Evolutionary conservation across 2,797 vertebrate species (phyloP).

Genomic region (Prunella strophiata): DNA sequence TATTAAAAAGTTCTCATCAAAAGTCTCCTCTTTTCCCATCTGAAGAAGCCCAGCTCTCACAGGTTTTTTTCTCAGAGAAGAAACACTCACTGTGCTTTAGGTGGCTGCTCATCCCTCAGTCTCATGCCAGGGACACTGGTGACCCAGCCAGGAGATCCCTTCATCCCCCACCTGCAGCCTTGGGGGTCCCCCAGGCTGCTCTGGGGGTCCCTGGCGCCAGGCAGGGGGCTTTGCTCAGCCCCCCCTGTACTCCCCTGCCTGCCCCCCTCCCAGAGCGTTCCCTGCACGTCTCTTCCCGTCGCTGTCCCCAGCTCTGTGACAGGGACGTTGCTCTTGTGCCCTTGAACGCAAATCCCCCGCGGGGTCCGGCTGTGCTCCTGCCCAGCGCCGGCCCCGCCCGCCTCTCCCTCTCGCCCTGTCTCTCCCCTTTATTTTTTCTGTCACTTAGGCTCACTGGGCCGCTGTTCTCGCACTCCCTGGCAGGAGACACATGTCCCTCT

Average conservation of each 20-base stretch:
- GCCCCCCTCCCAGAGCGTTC: rapidly evolving
- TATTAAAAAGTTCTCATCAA: too few species aligned
- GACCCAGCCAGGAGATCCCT: not conserved
- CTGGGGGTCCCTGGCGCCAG: not conserved
- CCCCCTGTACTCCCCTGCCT: not conserved
- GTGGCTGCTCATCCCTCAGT: not conserved
- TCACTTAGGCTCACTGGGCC: slow-evolving; percentile 63
- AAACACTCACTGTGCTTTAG: rapidly evolving
- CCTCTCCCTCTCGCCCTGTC: slow-evolving; percentile 18
- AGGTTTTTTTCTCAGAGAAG: not conserved
- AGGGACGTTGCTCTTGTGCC: not conserved
- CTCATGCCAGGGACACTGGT: rapidly evolving
- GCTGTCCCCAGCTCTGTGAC: not conserved
- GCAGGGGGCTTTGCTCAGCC: not conserved
- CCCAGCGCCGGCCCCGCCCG: not conserved
- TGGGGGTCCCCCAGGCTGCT: not conserved
- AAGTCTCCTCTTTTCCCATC: not conserved
- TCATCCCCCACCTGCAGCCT: rapidly evolving
- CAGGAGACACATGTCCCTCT: slow-evolving; percentile 77
- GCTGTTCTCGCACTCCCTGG: slow-evolving; percentile 41
- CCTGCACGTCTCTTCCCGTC: not conserved
- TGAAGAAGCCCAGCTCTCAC: not conserved
- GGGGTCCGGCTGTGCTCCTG: not conserved
- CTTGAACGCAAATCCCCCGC: not conserved
- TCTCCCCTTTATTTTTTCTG: slow-evolving; percentile 50